Evolutionary conservation across 2,888 invertebrate genomes (phyloP).

Genomic region (Belgica antarctica): DNA sequence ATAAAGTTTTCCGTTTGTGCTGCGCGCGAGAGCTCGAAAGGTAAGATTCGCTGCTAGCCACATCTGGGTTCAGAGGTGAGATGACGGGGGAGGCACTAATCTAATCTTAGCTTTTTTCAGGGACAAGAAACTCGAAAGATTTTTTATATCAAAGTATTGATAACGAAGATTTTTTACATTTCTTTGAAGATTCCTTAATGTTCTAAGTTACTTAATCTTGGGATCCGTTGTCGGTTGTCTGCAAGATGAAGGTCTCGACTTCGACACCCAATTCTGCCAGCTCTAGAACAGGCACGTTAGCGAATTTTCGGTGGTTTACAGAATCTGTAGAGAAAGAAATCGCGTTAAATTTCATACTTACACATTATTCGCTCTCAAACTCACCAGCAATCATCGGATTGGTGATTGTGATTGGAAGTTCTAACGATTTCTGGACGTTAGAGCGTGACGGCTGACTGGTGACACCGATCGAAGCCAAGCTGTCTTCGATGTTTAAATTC

Average conservation of each 20-base stretch:
- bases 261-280: not conserved
- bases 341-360: not conserved
- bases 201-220: conserved; percentile 21
- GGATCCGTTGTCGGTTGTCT: conserved; percentile 27
- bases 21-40: not conserved
- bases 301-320: conserved; percentile 36
- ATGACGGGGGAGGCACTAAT: conserved; percentile 6
- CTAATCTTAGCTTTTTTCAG: not conserved
- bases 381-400: conserved; percentile 66
- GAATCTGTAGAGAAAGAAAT: conserved; percentile 18
- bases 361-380: not conserved
- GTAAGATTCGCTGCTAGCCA: not conserved
- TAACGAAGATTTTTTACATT: not conserved
- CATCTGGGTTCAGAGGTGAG: no score
- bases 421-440: conserved; percentile 66
- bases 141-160: not conserved
- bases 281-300: not conserved
- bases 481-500: conserved; percentile 57
- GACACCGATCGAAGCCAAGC: conserved; percentile 62
- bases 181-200: not conserved
- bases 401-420: conserved; percentile 73
- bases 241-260: not conserved
- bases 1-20: not conserved
- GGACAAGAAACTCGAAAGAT: not conserved
- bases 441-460: conserved; percentile 53